Evolutionary conservation across 2,113 vertebrate species (phyloP), one percentile per base, ranked within the genome.

Genomic region (Neolamprologus cancellatus): DNA sequence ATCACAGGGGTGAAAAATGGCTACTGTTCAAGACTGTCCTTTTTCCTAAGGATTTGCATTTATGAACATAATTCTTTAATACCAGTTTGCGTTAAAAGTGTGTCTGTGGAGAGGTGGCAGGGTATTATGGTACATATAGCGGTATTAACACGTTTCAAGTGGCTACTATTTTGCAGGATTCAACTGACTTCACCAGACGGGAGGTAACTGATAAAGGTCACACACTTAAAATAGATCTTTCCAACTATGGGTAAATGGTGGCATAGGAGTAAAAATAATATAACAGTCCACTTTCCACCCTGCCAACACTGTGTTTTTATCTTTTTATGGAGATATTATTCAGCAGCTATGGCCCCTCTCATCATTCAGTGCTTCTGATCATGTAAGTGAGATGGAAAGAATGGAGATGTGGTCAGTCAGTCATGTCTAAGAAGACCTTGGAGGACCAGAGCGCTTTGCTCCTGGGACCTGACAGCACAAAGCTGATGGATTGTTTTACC

Each of bases 401-500:
- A 91, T 69, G 89, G 89, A 93, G 89, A 89, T 92, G 87, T 92
- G 92, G 90, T 93, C 92, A 91, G 89, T 94, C 93, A 93, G 88
- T 94, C 94, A 94, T 94, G 93, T 93, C 94, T 95, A 94, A 94
- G 94, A 94, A 92, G 94, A 93, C 92, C 91, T 94, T 93, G 91
- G 94, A 94, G 93, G 91, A 94, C 84, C 87, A 85, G 87, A 59
- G 83, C 83, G 89, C 79, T 85, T 80, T 79, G 84, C 88, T 44
- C 59, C 90, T 5, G 66, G 84, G 92, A 91, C 85, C 84, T 90
- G 79, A 91, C 93, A 83, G 90, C 64, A 79, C 44, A 57, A 71
- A 83, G 83, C 91, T 90, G 93, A 94, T 88, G 88, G 92, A 94
- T 92, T 69, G 82, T 81, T 84, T 90, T 7, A 48, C 84, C 85